A percentile compares a stretch with the other conserved stretches of the same genome.
phyloP scores from a whole-genome alignment of 2,888 invertebrate species.

The Harpalus rubripes region DNA sequence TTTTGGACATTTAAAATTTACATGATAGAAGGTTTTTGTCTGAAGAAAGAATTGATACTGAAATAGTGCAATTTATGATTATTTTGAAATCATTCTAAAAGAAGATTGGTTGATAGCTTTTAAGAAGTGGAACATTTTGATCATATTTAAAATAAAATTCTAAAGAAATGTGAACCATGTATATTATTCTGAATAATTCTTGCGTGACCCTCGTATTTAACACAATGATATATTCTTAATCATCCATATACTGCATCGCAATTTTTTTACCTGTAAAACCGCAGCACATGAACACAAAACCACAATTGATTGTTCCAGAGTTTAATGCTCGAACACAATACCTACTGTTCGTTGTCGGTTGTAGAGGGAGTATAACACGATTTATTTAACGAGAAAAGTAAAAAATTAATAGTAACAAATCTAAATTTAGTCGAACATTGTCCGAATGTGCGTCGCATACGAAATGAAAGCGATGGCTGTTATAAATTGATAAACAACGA shows the following conservation, averaged over 20 bases:
- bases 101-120: too few species aligned
- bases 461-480: constrained; percentile 50
- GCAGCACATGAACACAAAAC: constrained; percentile 2
- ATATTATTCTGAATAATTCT: too few species aligned
- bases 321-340: neutral
- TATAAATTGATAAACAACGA: constrained; percentile 61
- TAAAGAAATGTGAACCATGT: too few species aligned
- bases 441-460: constrained; percentile 20
- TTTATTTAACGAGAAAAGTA: constrained; percentile 45
- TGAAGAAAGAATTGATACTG: too few species aligned
- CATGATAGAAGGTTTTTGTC: too few species aligned
- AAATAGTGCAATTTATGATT: too few species aligned
- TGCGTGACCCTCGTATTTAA: too few species aligned
- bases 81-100: too few species aligned
- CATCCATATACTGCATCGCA: too few species aligned
- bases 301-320: constrained; percentile 5
- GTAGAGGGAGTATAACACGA: neutral
- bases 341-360: neutral
- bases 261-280: neutral
- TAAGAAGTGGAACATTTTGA: too few species aligned
- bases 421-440: constrained; percentile 47
- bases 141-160: too few species aligned
- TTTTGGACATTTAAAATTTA: too few species aligned
- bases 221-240: neutral
- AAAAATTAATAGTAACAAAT: constrained; percentile 59